phyloP scores from a whole-genome alignment of 2,888 invertebrate species.

The Halocaridina rubra region DNA sequence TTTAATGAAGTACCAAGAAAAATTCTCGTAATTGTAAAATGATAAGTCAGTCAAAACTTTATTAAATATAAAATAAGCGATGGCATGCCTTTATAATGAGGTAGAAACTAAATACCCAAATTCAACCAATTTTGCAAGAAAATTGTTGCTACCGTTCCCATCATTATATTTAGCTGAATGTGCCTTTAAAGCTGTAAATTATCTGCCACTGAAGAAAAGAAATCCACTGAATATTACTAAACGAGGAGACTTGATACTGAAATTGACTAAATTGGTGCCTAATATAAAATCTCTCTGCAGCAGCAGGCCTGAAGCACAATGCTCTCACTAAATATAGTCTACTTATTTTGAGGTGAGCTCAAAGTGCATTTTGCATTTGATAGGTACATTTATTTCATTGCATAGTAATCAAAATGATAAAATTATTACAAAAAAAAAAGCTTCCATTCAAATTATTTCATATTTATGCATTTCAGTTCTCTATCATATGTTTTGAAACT shows the following conservation, averaged over 20 bases:
- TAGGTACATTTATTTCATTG: too few species aligned
- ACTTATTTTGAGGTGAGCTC: not conserved
- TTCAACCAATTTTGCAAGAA: constrained; percentile 32
- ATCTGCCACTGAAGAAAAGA: constrained; percentile 37
- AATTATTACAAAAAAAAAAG: too few species aligned
- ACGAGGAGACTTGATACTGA: too few species aligned
- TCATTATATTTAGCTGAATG: constrained; percentile 36
- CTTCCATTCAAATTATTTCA: too few species aligned
- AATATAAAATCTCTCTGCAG: not conserved
- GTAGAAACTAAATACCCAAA: constrained; percentile 18
- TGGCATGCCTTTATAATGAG: constrained; percentile 23
- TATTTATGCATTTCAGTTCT: too few species aligned
- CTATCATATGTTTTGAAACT: too few species aligned
- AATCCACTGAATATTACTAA: constrained; percentile 34
- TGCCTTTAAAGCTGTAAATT: constrained; percentile 41
- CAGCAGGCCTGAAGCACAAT: not conserved
- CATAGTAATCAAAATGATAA: too few species aligned
- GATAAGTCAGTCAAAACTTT: too few species aligned
- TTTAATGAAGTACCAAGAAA: too few species aligned
- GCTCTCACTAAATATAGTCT: not conserved
- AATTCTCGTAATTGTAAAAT: too few species aligned
- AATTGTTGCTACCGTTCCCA: constrained; percentile 35
- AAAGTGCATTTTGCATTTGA: not conserved
- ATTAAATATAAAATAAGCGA: constrained; percentile 24
- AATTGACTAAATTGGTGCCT: not conserved